Conservation (phyloP, 2,888 invertebrate genomes). For the Heterodera filipjevi region DNA sequence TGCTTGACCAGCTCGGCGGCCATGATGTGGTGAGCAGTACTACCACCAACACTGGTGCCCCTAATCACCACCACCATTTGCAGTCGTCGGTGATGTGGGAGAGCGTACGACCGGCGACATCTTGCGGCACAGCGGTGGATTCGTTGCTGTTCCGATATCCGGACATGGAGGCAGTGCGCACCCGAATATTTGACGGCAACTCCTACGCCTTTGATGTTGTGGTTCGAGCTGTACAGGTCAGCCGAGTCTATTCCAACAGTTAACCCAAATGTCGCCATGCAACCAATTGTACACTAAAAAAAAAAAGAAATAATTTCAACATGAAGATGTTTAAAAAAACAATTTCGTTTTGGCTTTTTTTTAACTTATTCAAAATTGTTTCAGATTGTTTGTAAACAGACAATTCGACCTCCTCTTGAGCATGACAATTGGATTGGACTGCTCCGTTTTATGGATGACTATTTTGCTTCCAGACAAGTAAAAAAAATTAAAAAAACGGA, state of each 20-base stretch:
- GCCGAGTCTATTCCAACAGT: background rate
- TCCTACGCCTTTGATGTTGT: slow-evolving; percentile 56
- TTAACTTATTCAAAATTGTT: slow-evolving; percentile 17
- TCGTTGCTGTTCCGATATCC: slow-evolving; percentile 32
- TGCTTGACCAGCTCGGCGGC: slow-evolving; percentile 18
- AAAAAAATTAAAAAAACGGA: background rate
- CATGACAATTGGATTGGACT: slow-evolving; percentile 46
- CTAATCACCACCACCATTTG: background rate
- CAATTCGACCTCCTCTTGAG: slow-evolving; percentile 14
- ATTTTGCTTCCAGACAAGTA: slow-evolving; percentile 43
- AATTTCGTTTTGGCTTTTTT: background rate
- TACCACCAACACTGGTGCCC: background rate
- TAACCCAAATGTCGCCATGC: too few relatives aligned
- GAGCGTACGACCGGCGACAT: slow-evolving; percentile 30
- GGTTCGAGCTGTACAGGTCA: slow-evolving; percentile 53
- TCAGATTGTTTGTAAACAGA: slow-evolving; percentile 35
- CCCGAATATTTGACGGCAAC: slow-evolving; percentile 50
- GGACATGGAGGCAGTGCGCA: slow-evolving; percentile 32
- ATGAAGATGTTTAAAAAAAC: background rate
- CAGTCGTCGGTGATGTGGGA: slow-evolving; percentile 24
- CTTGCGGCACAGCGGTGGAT: slow-evolving; percentile 19
- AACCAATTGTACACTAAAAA: background rate
- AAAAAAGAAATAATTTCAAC: background rate
- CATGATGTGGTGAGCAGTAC: too few relatives aligned
- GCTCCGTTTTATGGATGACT: slow-evolving; percentile 37